Percentiles rank a stretch among this genome's conserved stretches.
phyloP scores from a whole-genome alignment of 2,797 vertebrate genomes.

The Coreius guichenoti region DNA sequence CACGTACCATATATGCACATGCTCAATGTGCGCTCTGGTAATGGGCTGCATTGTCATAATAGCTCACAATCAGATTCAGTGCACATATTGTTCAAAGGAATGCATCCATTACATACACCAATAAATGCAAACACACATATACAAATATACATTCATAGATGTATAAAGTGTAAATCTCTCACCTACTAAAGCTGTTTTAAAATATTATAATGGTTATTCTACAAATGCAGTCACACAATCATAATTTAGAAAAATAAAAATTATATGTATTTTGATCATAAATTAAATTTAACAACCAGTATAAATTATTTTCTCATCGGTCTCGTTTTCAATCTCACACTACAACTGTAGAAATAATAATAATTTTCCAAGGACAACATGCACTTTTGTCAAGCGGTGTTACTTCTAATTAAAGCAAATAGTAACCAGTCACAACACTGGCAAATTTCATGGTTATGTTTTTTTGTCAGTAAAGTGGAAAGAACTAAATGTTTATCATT shows the following conservation, averaged over 20 bases:
- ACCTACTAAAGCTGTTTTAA: not conserved
- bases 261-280: not conserved
- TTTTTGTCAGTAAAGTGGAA: not conserved
- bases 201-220: not conserved
- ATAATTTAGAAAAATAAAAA: not conserved
- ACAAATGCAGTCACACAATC: not conserved
- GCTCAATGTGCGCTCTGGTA: not conserved
- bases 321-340: not conserved
- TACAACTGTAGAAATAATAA: not conserved
- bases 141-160: not conserved
- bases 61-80: not conserved
- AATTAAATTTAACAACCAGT: not conserved
- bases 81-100: not conserved
- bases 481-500: not conserved
- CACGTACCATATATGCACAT: not conserved
- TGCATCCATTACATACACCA: not conserved
- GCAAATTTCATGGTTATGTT: not conserved
- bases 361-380: not conserved
- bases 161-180: not conserved
- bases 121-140: not conserved
- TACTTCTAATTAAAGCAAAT: not conserved
- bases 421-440: not conserved
- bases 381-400: not conserved
- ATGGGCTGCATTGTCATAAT: not conserved
- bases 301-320: not conserved